Base-by-base conservation (phyloP, 2,888 invertebrate genomes). In the Oxytorus armatus region DNA sequence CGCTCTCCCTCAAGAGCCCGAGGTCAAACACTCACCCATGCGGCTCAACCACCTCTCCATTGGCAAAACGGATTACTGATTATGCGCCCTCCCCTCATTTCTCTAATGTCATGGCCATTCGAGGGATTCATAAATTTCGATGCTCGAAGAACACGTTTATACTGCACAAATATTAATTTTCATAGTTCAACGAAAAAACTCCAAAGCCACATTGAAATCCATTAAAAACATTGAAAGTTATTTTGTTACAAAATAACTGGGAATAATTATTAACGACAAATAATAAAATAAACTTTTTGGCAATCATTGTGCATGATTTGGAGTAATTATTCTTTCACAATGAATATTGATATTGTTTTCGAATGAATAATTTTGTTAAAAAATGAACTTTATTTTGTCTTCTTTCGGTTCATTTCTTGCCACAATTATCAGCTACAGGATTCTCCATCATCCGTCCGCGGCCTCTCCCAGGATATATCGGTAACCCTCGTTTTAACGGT, bases 21-120 rank as follows among this genome's bases (percentile, higher is more conserved):
- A 74, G 81, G 70, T 81, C 70, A 39, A 78, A 77, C 74, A 59
- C 57, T 65, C 47, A 59, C 65, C 74, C 65, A 5, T 44, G 53
- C 39, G 53, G 51, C 53, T 76, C 59, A 73, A 65, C 44, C 36
- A 61, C 53, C 59, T 80, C 72, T 33, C 21, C 42, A 51, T 53
- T 33, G 8, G 14, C 18, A 63, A 42, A 42, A 29, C 39, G 29
- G 47, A 63, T 63, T 47, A 44, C 23, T 44, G 61, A 44, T 44
- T 33, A 36, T 59, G 21, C 29, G 10, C 5, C 16, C n/a, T n/a
- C 8, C 29, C 14, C 55, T 55, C 29, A 16, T 39, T 16, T 39
- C 36, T 21, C 16, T 10, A 23, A 8, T 21, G 14, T 51, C 49
- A 51, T 51, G 4, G 49, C 21, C n/a, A n/a, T 1, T 44, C 14